These are phyloP conservation scores for Exephanes ischioxanthus DNA, from an alignment of 2,888 invertebrate species.

Conservation along the genomic window DNA sequence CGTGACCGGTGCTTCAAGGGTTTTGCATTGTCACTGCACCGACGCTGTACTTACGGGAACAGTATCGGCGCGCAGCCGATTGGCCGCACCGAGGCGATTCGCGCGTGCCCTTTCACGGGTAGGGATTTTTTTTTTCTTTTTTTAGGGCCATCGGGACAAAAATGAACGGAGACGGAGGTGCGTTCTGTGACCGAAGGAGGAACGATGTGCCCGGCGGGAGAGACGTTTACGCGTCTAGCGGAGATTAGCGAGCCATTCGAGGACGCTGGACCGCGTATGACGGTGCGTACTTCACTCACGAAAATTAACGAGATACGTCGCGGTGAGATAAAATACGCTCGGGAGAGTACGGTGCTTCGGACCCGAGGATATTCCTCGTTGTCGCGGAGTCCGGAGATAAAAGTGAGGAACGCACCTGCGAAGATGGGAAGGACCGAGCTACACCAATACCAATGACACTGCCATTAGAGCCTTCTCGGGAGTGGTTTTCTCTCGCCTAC, in stretches of 20 bases:
- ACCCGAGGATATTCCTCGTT: conserved; percentile 1
- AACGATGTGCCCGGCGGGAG: not conserved
- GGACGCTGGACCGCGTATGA: conserved; percentile 36
- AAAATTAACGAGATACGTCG: conserved; percentile 67
- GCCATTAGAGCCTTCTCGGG: conserved; percentile 36
- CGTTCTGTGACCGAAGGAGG: not conserved
- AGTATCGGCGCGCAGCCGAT: not conserved
- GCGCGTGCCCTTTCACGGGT: conserved; percentile 40
- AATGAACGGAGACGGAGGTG: not conserved
- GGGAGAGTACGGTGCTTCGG: conserved; percentile 29
- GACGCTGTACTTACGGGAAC: not conserved
- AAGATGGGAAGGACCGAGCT: conserved; percentile 34
- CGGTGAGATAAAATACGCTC: conserved; percentile 64
- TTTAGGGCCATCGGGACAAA: not conserved
- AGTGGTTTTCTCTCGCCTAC: conserved; percentile 44
- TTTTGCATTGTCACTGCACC: conserved; percentile 56
- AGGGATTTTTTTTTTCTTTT: conserved; percentile 1
- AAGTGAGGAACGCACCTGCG: conserved; percentile 33
- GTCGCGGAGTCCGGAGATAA: conserved; percentile 23
- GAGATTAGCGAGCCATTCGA: conserved; percentile 54
- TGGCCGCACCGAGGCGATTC: conserved; percentile 10
- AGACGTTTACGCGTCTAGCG: conserved; percentile 48
- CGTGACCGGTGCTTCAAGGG: conserved; percentile 59
- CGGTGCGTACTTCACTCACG: conserved; percentile 62
- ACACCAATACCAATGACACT: conserved; percentile 16